Base-by-base conservation (phyloP, 2,888 invertebrate species). In the Byasa hedistus region DNA sequence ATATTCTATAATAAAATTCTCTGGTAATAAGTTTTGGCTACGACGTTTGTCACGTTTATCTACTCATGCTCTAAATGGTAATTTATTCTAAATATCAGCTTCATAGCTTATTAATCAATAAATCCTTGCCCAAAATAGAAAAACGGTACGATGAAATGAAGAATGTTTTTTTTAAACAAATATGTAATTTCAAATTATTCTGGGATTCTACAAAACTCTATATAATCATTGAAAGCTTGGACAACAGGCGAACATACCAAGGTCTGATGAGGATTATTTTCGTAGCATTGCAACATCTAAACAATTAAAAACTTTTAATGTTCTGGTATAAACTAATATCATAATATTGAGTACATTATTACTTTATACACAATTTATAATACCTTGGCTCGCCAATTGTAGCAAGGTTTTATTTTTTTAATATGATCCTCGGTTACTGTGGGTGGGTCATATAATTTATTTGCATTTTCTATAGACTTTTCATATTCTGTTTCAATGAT, bases 221-320 rank as follows among this genome's bases (percentile, higher is more conserved):
- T 87, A 76, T 85, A 88, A 63, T 85, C 78, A 63, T 75, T 83
- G 75, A 91, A 91, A 44, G 83, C 86, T 81, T 90, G 79, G n/a
- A 91, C 89, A 69, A 83, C 71, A 39, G 79, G 69, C 57, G 89
- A 85, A 77, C 91, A 91, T 67, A 82, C 75, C 66, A 91, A 79
- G 36, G 90, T 82, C 70, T 89, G 87, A 69, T 80, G 84, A 57
- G 83, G 80, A 77, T 91, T 89, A 24, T 87, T 87, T 83, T 88
- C 86, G 70, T 91, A 91, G 73, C 91, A 91, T 79, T 84, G 77
- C 71, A 89, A 70, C 68, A 89, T 87, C 91, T 91, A 84, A 55
- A 78, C 79, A 79, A 51, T 66, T 64, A 39, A 63, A 39, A 51
- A 39, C 68, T 55, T 51, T 58, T 64, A 52, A 39, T 36, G 52